A percentile compares a stretch with the other conserved stretches of the same genome.
Conservation (phyloP, 2,113 vertebrate genomes). For the Sinocyclocheilus anophthalmus region DNA sequence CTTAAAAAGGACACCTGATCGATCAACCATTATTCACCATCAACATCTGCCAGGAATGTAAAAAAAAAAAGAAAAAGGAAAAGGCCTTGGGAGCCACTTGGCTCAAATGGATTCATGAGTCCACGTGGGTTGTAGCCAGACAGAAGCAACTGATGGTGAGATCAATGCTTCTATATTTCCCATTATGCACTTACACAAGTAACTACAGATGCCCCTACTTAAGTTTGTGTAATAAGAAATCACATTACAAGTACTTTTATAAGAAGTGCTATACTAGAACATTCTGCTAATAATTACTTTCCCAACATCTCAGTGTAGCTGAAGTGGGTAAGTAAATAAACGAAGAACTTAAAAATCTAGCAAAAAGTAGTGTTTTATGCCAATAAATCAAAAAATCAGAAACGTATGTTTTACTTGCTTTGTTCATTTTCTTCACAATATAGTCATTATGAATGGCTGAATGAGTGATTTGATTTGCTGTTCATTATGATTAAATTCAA, state of each 20-base stretch:
- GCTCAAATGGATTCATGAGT: neutral
- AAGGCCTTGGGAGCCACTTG: neutral
- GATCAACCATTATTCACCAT: neutral
- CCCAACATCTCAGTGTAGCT: neutral
- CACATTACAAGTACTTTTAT: neutral
- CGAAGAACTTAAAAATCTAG: neutral
- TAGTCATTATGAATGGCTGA: neutral
- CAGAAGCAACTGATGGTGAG: neutral
- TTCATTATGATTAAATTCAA: neutral
- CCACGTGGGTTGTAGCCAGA: neutral
- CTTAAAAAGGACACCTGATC: constrained; percentile 29
- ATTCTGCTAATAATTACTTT: constrained; percentile 3
- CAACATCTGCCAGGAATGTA: neutral
- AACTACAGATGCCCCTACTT: neutral
- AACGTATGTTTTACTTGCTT: neutral
- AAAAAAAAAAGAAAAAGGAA: neutral
- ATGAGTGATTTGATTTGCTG: neutral
- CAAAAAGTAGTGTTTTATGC: neutral
- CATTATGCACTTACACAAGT: constrained; percentile 22
- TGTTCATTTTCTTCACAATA: neutral
- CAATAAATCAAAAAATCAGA: too few species aligned
- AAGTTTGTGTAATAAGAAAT: constrained; percentile 5
- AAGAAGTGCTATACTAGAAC: neutral
- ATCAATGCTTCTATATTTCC: constrained; percentile 26
- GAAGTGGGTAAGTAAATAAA: neutral